Evolutionary conservation across 2,888 invertebrate genomes (phyloP).

Genomic region (Acleris cristana): DNA sequence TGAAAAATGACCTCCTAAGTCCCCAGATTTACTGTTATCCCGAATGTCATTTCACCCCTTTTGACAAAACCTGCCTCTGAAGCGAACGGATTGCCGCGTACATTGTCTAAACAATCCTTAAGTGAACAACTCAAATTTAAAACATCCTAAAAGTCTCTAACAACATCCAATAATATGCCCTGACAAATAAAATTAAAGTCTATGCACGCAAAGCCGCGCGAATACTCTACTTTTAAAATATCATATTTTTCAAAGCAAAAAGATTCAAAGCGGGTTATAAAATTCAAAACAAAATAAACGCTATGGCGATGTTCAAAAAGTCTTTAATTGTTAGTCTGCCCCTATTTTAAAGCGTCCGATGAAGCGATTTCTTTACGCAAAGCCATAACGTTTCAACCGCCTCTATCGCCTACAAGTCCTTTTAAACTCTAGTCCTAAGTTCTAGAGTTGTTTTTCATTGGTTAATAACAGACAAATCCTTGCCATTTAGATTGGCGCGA

Average conservation of each 20-base stretch:
- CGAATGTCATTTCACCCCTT: conserved; percentile 79
- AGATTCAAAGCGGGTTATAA: conserved; percentile 52
- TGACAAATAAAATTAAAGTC: conserved; percentile 29
- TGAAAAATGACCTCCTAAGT: conserved; percentile 76
- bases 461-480: conserved; percentile 39
- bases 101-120: conserved; percentile 78
- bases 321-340: conserved; percentile 46
- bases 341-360: conserved; percentile 67
- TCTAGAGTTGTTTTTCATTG: conserved; percentile 44
- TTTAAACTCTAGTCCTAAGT: conserved; percentile 37
- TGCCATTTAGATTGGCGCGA: conserved; percentile 52
- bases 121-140: conserved; percentile 61
- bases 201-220: conserved; percentile 38
- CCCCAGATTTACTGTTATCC: conserved; percentile 69
- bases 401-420: conserved; percentile 33
- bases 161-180: conserved; percentile 41
- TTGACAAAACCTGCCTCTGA: conserved; percentile 77
- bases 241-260: conserved; percentile 54
- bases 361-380: conserved; percentile 58
- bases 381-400: conserved; percentile 46
- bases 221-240: conserved; percentile 55
- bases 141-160: conserved; percentile 46
- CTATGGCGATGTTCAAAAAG: conserved; percentile 44
- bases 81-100: conserved; percentile 75
- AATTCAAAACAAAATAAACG: conserved; percentile 47